Conservation (phyloP, 2,113 vertebrate genomes). For the Balaeniceps rex region DNA sequence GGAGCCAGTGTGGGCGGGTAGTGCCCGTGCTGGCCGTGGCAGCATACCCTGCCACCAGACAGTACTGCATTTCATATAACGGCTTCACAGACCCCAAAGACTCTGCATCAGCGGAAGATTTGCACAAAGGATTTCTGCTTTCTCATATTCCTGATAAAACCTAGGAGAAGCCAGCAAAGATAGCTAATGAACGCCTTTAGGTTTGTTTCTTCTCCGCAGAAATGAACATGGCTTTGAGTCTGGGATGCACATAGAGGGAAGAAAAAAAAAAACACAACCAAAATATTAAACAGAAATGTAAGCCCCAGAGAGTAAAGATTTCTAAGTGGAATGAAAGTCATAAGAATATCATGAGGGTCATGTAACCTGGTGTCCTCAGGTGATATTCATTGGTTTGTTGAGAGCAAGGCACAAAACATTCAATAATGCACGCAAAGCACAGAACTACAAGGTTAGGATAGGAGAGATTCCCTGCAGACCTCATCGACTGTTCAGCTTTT, state of each 20-base stretch:
- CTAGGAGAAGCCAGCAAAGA: not conserved
- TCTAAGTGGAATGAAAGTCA: not conserved
- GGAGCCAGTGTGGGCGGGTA: not conserved
- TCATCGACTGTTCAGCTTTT: not conserved
- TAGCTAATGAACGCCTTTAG: not conserved
- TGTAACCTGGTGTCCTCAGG: not conserved
- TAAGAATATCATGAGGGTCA: not conserved
- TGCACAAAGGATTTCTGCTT: not conserved
- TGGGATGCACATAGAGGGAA: not conserved
- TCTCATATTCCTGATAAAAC: not conserved
- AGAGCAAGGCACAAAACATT: not conserved
- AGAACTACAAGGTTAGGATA: not conserved
- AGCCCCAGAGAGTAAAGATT: not conserved
- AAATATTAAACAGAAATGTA: not conserved
- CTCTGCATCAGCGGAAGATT: not conserved
- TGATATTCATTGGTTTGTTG: not conserved
- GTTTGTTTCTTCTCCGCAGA: not conserved
- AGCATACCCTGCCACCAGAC: not conserved
- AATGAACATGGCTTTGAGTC: not conserved
- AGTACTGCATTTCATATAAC: not conserved
- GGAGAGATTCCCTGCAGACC: not conserved
- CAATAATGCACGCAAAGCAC: not conserved
- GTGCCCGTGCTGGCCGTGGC: accelerated
- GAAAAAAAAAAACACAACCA: not conserved
- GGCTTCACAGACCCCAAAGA: not conserved